These are phyloP conservation scores for Saxidomus purpurata DNA, from an alignment of 1,140 invertebrate genomes.

Conservation along the genomic window DNA sequence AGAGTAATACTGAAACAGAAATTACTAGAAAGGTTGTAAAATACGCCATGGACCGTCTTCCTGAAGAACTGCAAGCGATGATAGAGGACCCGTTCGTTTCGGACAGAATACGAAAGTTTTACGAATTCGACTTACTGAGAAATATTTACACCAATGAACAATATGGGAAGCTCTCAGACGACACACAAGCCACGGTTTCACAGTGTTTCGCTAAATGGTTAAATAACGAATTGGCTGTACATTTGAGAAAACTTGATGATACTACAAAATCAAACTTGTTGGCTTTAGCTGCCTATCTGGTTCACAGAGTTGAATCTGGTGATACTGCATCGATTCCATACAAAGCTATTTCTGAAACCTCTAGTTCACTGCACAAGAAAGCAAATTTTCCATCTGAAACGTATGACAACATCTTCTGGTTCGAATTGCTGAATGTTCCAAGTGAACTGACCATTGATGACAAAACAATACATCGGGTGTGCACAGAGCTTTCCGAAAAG, in stretches of 20 bases:
- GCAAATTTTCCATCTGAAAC: not conserved
- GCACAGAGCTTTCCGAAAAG: not conserved
- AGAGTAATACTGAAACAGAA: not conserved
- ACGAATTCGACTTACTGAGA: not conserved
- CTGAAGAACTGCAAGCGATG: not conserved
- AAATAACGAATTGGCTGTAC: not conserved
- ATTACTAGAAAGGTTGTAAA: not conserved
- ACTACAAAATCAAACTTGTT: not conserved
- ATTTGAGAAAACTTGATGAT: not conserved
- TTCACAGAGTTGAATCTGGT: not conserved
- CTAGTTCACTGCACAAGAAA: not conserved
- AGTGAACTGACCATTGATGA: not conserved
- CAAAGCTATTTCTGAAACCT: not conserved
- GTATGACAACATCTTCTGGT: not conserved
- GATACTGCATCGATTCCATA: not conserved
- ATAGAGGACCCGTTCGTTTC: slow-evolving; percentile 2
- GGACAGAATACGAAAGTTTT: not conserved
- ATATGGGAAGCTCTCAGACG: not conserved
- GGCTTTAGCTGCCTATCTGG: not conserved
- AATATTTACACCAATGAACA: not conserved
- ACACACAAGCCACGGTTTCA: not conserved
- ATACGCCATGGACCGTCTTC: not conserved
- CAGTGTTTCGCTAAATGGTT: not conserved
- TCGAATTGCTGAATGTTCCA: not conserved
- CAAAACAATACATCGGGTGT: not conserved